phyloP scores from a whole-genome alignment of 2,888 invertebrate species.

The Leptinotarsa rubiginosa region DNA sequence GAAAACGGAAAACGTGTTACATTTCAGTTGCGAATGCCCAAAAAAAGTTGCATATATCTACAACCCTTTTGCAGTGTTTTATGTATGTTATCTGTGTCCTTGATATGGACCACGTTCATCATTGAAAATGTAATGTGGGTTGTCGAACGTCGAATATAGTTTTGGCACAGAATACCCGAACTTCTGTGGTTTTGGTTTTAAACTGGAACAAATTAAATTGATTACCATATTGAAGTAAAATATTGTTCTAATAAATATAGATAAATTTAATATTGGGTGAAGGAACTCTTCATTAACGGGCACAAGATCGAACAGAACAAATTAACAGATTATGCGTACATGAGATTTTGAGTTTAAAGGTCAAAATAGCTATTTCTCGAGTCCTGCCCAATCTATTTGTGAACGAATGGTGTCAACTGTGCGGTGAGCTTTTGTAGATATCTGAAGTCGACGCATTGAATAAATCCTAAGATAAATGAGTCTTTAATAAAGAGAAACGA shows the following conservation, averaged over 20 bases:
- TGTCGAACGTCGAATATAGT: not conserved
- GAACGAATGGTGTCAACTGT: conserved; percentile 16
- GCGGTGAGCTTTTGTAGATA: not conserved
- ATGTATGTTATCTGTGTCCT: too few species aligned
- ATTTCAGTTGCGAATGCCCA: too few species aligned
- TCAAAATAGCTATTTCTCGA: conserved; percentile 22
- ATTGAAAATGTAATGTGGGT: too few species aligned
- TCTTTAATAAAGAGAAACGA: not conserved
- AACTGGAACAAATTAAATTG: not conserved
- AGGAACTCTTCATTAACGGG: not conserved
- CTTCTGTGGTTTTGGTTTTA: too few species aligned
- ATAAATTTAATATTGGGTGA: not conserved
- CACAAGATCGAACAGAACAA: conserved; percentile 7
- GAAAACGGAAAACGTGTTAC: too few species aligned
- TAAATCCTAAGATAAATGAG: conserved; percentile 15
- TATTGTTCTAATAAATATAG: not conserved
- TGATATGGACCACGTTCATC: too few species aligned
- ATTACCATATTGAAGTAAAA: conserved; percentile 16
- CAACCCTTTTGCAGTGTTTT: too few species aligned
- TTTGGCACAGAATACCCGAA: not conserved
- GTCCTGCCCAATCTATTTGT: conserved; percentile 29
- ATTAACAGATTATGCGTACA: conserved; percentile 2
- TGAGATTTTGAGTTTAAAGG: conserved; percentile 26
- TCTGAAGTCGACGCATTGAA: not conserved
- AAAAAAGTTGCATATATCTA: too few species aligned